These are phyloP conservation scores for Rhinogobius similis DNA, from an alignment of 2,113 vertebrate genomes.

Conservation along the genomic window DNA sequence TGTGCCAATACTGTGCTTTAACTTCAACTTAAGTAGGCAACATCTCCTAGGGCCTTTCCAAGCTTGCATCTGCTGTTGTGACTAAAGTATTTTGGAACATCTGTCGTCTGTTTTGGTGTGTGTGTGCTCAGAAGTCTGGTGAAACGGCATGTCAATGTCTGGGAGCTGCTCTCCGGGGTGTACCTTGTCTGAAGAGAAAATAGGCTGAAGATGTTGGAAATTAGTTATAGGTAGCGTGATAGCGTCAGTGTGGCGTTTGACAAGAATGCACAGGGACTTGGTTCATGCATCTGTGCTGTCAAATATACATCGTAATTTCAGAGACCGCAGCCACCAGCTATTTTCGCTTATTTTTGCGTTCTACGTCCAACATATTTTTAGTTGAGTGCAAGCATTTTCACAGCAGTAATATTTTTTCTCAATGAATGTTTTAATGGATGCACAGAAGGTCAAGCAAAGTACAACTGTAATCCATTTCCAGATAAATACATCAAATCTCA, in stretches of 20 bases:
- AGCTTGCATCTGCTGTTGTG: constrained; percentile 65
- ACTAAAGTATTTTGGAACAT: constrained; percentile 73
- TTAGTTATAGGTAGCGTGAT: constrained; percentile 34
- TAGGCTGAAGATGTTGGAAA: constrained; percentile 45
- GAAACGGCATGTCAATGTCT: constrained; percentile 43
- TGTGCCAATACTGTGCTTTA: constrained; percentile 11
- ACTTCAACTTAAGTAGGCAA: constrained; percentile 46
- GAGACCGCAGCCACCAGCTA: constrained; percentile 22
- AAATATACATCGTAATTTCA: constrained; percentile 9
- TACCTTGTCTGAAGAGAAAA: constrained; percentile 42
- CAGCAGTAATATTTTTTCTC: not conserved
- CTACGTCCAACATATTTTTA: constrained; percentile 10
- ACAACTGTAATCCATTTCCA: not conserved
- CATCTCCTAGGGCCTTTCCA: constrained; percentile 57
- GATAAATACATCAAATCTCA: not conserved
- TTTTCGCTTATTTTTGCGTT: constrained; percentile 23
- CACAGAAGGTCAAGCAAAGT: constrained; percentile 1
- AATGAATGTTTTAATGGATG: not conserved
- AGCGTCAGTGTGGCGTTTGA: constrained; percentile 31
- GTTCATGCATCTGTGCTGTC: constrained; percentile 9
- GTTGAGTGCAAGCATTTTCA: constrained; percentile 18
- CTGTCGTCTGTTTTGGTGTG: constrained; percentile 61
- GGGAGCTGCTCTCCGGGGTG: constrained; percentile 38
- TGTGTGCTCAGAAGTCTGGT: constrained; percentile 35
- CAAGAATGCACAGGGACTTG: constrained; percentile 13